Percentiles rank a stretch among this genome's conserved stretches.
Evolutionary conservation across 2,888 invertebrate species (phyloP).

Genomic region (Drosophila merina): DNA sequence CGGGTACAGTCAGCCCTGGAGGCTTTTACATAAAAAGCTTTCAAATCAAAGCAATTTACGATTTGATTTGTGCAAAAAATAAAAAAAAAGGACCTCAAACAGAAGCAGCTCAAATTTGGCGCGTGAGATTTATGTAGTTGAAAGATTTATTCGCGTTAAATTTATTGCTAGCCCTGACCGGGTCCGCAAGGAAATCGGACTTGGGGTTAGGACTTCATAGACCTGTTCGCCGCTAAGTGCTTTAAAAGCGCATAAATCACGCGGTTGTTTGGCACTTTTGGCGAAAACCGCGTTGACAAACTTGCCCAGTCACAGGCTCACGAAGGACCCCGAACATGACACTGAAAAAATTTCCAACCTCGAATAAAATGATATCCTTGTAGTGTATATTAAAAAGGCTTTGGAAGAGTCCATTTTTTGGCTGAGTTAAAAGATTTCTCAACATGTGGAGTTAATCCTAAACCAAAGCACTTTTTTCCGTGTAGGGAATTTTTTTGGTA

Average conservation of each 20-base stretch:
- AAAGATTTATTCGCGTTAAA: slow-evolving; percentile 80
- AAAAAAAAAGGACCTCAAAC: slow-evolving; percentile 31
- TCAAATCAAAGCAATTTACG: slow-evolving; percentile 82
- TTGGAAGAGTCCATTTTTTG: too few relatives aligned
- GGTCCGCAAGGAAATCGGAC: slow-evolving; percentile 37
- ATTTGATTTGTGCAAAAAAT: slow-evolving; percentile 80
- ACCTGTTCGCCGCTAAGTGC: slow-evolving; percentile 78
- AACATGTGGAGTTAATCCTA: neutral
- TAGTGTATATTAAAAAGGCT: too few relatives aligned
- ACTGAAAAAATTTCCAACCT: slow-evolving; percentile 3
- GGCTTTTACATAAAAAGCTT: slow-evolving; percentile 63
- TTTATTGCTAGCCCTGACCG: slow-evolving; percentile 63
- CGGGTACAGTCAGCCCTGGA: slow-evolving; percentile 67
- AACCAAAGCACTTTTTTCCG: neutral
- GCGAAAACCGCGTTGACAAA: slow-evolving; percentile 71
- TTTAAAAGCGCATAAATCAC: slow-evolving; percentile 81
- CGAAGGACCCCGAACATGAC: slow-evolving; percentile 8
- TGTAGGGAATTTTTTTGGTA: slow-evolving; percentile 22
- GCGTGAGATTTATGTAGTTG: slow-evolving; percentile 82
- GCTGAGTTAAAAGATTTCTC: too few relatives aligned
- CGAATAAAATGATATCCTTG: neutral
- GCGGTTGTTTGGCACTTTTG: slow-evolving; percentile 65
- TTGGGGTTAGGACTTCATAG: slow-evolving; percentile 69
- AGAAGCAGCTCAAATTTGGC: slow-evolving; percentile 68
- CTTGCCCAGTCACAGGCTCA: slow-evolving; percentile 28